Conservation (phyloP, 2,797 vertebrate genomes). For the Chelmon rostratus region DNA sequence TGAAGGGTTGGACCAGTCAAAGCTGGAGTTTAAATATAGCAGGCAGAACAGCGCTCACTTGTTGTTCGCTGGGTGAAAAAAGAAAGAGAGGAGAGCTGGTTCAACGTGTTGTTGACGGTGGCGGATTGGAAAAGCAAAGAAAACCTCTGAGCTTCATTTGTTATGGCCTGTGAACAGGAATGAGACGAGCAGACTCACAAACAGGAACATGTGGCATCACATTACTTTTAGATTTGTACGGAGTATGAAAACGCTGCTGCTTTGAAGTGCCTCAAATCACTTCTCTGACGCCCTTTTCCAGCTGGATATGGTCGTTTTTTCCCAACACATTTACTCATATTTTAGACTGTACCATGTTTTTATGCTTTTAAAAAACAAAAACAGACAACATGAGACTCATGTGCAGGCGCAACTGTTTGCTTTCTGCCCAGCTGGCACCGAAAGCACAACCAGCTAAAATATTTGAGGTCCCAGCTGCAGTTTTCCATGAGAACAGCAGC, state of each 20-base stretch:
- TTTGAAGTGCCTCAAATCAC: constrained; percentile 27
- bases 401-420: not conserved
- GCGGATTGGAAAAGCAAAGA: constrained; percentile 3
- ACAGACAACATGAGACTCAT: not conserved
- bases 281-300: constrained; percentile 22
- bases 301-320: constrained; percentile 12
- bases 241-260: constrained; percentile 1
- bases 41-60: constrained; percentile 50
- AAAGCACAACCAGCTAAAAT: constrained; percentile 33
- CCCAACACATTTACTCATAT: constrained; percentile 13
- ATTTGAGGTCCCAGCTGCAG: constrained; percentile 46
- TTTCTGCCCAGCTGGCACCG: constrained; percentile 24
- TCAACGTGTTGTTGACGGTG: constrained; percentile 1
- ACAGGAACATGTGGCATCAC: constrained; percentile 43
- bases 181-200: not conserved
- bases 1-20: constrained; percentile 54
- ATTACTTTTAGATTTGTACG: constrained; percentile 28
- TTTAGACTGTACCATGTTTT: not conserved
- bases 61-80: constrained; percentile 46
- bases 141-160: not conserved
- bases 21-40: constrained; percentile 68
- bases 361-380: not conserved
- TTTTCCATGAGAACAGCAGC: constrained; percentile 53
- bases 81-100: not conserved
- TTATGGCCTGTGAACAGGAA: not conserved